Evolutionary conservation across 2,888 invertebrate genomes (phyloP).

Genomic region (Synanthedon andrenaeformis): DNA sequence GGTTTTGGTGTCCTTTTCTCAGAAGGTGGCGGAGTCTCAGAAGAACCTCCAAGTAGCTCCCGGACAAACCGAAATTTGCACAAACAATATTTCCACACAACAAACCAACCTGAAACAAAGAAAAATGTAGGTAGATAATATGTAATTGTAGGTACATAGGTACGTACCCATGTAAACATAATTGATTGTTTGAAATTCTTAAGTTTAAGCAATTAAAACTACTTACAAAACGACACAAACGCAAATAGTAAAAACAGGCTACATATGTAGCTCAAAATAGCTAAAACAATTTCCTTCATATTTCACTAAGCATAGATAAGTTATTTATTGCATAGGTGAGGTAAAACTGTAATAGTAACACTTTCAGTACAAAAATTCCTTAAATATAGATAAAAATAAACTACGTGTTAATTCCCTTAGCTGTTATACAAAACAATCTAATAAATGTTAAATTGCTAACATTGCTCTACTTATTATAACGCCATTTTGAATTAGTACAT

Average conservation of each 20-base stretch:
- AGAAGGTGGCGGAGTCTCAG: constrained; percentile 74
- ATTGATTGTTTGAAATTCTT: too few species aligned
- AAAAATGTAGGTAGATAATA: constrained; percentile 6
- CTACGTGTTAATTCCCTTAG: neutral
- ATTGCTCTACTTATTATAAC: too few species aligned
- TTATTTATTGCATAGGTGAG: constrained; percentile 13
- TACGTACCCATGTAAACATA: too few species aligned
- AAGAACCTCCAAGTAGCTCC: constrained; percentile 82
- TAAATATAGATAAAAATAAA: neutral
- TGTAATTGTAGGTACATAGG: neutral
- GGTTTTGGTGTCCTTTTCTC: constrained; percentile 69
- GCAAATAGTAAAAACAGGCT: constrained; percentile 63
- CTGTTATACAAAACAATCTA: too few species aligned
- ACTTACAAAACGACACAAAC: constrained; percentile 68
- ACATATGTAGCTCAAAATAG: constrained; percentile 61
- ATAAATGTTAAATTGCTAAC: too few species aligned
- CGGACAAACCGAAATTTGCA: constrained; percentile 89
- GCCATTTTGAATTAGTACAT: too few species aligned
- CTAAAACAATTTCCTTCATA: constrained; percentile 68
- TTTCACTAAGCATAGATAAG: constrained; percentile 37
- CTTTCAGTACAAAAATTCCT: constrained; percentile 36
- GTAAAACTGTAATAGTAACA: constrained; percentile 25
- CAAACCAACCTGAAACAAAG: constrained; percentile 85
- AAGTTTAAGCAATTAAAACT: constrained; percentile 7
- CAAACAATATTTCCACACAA: constrained; percentile 91